Percentiles rank a stretch among this genome's conserved stretches.
Conservation (phyloP, 2,797 vertebrate genomes). For the Melanotaenia boesemani region DNA sequence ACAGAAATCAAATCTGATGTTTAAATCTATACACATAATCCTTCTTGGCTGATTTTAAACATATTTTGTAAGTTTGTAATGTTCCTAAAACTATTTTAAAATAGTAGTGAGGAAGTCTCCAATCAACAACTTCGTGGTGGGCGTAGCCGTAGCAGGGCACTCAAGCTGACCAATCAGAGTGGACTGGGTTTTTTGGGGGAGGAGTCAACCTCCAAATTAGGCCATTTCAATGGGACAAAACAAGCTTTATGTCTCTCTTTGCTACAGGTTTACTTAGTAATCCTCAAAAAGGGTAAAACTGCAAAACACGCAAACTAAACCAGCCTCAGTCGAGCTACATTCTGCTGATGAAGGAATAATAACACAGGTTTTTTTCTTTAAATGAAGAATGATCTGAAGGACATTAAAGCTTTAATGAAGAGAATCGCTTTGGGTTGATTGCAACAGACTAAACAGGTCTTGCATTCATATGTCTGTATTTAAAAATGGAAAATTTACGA, state of each 20-base stretch:
- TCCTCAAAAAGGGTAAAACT: neutral
- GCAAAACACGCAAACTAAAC: neutral
- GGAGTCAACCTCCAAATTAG: neutral
- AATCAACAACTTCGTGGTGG: neutral
- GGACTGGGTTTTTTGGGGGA: neutral
- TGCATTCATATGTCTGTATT: too few relatives aligned
- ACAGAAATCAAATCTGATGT: neutral
- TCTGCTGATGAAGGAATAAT: too few relatives aligned
- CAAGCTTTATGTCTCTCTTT: neutral
- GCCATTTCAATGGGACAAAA: neutral
- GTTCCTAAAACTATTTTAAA: too few relatives aligned
- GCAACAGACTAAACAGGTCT: too few relatives aligned
- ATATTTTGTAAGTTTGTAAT: too few relatives aligned
- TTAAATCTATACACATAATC: too few relatives aligned
- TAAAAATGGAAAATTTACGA: too few relatives aligned
- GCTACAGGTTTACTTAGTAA: neutral
- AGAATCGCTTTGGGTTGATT: too few relatives aligned
- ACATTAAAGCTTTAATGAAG: neutral
- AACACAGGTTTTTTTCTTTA: too few relatives aligned
- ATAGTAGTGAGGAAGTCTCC: too few relatives aligned
- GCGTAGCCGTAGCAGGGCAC: neutral
- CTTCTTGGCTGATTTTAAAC: neutral
- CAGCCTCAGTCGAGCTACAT: too few relatives aligned
- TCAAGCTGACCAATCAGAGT: slow-evolving; percentile 1
- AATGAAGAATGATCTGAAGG: too few relatives aligned